A percentile compares a stretch with the other conserved stretches of the same genome.
phyloP scores from a whole-genome alignment of 2,113 vertebrate species.

The Rhegmatorhina hoffmannsi region DNA sequence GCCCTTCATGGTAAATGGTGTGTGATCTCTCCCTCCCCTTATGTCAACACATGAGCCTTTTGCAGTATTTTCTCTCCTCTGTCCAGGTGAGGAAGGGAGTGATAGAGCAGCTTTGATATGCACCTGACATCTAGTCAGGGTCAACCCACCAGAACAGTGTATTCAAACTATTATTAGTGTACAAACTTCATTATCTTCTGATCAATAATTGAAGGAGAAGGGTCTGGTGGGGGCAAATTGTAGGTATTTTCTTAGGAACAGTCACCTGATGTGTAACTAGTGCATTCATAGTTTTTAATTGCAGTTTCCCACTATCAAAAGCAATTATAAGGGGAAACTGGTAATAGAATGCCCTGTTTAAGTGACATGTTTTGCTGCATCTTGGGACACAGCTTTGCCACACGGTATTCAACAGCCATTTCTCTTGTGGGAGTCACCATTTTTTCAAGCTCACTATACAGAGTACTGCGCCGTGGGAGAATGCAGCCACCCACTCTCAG shows the following conservation, averaged over 20 bases:
- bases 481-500: background rate
- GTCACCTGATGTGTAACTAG: background rate
- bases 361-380: background rate
- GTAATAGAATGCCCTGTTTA: background rate
- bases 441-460: background rate
- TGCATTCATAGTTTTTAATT: background rate
- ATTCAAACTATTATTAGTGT: conserved; percentile 55
- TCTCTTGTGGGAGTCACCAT: background rate
- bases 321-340: background rate
- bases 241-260: background rate
- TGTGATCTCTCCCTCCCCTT: background rate
- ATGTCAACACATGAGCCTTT: background rate
- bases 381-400: background rate
- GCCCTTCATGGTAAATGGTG: background rate
- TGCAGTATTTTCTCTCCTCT: background rate
- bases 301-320: background rate
- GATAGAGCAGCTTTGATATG: background rate
- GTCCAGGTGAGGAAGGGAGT: background rate
- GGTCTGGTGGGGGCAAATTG: background rate
- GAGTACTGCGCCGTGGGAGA: background rate
- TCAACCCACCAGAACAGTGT: background rate
- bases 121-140: background rate
- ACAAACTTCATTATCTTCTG: conserved; percentile 32
- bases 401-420: background rate
- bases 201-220: background rate